Conservation (phyloP, 2,113 vertebrate species). For the Beaufortia kweichowensis region DNA sequence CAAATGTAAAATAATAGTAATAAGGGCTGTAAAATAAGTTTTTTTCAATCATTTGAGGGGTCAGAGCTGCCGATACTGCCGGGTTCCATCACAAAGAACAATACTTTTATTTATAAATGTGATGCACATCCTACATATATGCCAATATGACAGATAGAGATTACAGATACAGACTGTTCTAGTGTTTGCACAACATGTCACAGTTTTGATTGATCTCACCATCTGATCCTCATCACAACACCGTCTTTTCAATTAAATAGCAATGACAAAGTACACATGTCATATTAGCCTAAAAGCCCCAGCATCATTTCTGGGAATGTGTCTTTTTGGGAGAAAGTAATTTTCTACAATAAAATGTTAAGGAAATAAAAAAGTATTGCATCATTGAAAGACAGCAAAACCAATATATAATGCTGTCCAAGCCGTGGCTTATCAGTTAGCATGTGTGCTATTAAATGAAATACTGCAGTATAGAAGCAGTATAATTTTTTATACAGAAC, state of each 20-base stretch:
- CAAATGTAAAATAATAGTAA: background rate
- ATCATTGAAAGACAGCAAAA: background rate
- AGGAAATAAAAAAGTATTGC: slow-evolving; percentile 18
- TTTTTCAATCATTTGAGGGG: background rate
- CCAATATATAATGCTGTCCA: background rate
- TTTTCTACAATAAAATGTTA: too few species aligned
- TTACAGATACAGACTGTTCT: background rate
- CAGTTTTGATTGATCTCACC: slow-evolving; percentile 8
- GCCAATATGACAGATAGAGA: background rate
- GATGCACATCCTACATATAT: background rate
- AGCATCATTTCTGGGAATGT: too few species aligned
- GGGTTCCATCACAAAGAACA: background rate
- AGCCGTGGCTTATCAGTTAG: background rate
- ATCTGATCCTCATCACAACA: slow-evolving; percentile 23
- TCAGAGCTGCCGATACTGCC: background rate
- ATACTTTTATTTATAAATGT: background rate
- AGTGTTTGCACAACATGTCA: slow-evolving; percentile 27
- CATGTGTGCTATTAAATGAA: background rate
- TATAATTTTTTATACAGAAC: too few species aligned
- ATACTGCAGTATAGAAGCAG: too few species aligned
- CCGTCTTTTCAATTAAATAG: background rate
- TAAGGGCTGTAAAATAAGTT: background rate
- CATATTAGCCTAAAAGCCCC: too few species aligned
- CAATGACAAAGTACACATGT: slow-evolving; percentile 21
- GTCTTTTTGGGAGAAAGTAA: too few species aligned